Evolutionary conservation across 2,113 vertebrate genomes (phyloP).

Genomic region (Alethe castanea): DNA sequence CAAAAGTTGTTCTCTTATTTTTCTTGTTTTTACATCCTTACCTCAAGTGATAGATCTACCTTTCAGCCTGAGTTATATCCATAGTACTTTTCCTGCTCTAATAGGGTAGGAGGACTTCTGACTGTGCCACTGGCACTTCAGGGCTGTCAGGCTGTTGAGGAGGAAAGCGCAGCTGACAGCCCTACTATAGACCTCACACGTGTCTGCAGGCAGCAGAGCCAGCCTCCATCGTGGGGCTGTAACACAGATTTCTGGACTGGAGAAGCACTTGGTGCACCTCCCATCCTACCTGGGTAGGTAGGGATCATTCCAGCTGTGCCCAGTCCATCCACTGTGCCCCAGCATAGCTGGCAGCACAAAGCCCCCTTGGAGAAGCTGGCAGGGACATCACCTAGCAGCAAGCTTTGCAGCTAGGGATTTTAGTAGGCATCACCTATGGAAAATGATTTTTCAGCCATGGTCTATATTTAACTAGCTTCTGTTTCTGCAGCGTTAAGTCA

Average conservation of each 20-base stretch:
- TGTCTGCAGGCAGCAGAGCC: not conserved
- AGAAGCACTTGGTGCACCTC: not conserved
- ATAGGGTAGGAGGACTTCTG: not conserved
- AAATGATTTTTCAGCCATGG: not conserved
- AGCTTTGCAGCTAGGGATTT: not conserved
- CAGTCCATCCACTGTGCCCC: not conserved
- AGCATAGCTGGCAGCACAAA: not conserved
- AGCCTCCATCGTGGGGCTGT: rapidly evolving
- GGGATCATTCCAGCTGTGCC: not conserved
- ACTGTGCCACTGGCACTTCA: not conserved
- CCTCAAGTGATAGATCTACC: not conserved
- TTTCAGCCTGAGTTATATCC: not conserved
- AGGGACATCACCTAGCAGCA: not conserved
- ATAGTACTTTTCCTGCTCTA: not conserved
- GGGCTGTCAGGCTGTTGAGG: not conserved
- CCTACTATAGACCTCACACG: not conserved
- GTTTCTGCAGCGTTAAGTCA: conserved; percentile 13
- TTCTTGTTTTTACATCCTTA: not conserved
- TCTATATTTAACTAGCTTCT: conserved; percentile 19
- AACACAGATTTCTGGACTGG: not conserved
- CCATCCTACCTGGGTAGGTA: not conserved
- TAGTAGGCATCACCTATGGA: not conserved
- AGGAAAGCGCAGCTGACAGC: not conserved
- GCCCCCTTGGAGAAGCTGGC: not conserved
- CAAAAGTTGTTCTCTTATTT: not conserved